A percentile compares a stretch with the other conserved stretches of the same genome.
These are phyloP conservation scores for Trinectes maculatus DNA, from an alignment of 2,113 vertebrate genomes.

Conservation along the genomic window DNA sequence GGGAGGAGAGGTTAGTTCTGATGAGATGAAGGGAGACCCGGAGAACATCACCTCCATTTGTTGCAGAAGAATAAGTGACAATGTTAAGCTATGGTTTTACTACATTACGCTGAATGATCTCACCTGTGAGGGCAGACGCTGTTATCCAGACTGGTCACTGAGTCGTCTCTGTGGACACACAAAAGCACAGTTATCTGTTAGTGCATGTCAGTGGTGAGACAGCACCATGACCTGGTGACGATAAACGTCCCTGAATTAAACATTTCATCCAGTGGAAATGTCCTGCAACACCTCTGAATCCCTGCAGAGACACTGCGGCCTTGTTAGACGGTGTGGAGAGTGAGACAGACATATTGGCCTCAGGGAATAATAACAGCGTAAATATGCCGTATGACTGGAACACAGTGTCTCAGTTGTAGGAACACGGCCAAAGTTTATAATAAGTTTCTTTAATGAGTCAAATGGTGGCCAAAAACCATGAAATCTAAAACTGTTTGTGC, in stretches of 20 bases:
- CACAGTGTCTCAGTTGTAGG: background rate
- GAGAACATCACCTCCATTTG: background rate
- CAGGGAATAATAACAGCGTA: background rate
- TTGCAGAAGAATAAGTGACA: background rate
- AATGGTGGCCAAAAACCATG: background rate
- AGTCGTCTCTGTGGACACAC: constrained; percentile 72
- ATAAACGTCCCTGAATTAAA: background rate
- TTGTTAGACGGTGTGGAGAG: constrained; percentile 4
- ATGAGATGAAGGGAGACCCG: no score
- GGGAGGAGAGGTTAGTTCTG: background rate
- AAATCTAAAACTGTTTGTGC: background rate
- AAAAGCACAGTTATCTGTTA: constrained; percentile 14
- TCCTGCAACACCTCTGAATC: constrained; percentile 28
- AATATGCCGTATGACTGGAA: constrained; percentile 1
- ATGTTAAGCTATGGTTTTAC: background rate
- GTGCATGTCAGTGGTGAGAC: no score
- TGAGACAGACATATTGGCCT: background rate
- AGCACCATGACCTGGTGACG: constrained; percentile 21
- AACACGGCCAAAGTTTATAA: background rate
- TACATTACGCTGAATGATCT: constrained; percentile 3
- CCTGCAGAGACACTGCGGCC: constrained; percentile 21
- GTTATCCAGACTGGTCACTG: constrained; percentile 57
- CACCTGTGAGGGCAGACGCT: constrained; percentile 70
- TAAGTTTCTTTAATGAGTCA: background rate
- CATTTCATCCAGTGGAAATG: constrained; percentile 50